Base-by-base conservation (phyloP, 2,113 vertebrate species). In the Etheostoma cragini region DNA sequence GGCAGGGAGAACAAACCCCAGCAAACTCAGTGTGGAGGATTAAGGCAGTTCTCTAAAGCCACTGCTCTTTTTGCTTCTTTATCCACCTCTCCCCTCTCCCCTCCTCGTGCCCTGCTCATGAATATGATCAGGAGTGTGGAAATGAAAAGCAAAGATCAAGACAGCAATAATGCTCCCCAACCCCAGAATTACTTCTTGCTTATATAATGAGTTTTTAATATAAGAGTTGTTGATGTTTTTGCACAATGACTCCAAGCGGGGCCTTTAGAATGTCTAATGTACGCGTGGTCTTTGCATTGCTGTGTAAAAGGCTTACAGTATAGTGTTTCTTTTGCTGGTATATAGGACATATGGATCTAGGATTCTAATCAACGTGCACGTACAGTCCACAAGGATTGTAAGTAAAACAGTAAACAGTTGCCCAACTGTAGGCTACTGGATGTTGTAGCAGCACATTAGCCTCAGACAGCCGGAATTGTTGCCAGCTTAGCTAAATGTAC, bases 21-120 rank as follows among this genome's bases (percentile, higher is more conserved):
- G 68, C 76, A 64, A 57, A 62, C 26, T 68, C 70, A 74, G 47
- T 67, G 67, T 66, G 77, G 64, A 80, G 68, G 76, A 82, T 78
- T 80, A 65, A 79, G 13, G 52, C 60, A 0, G 38, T 68, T 61
- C 62, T 52, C 65, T 30, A 54, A 76, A 79, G 61, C 54, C 45
- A 49, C 70, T 62, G 64, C 80, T 83, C 78, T 74, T 72, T 78
- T 14, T 64, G 49, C 60, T 67, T 45, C 56, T 65, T 63, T 45
- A 56, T 45, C 66, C 46, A 45, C 10, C 63, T n/a, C 71, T 7
- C 53, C 2, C 16, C 33, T 16, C 42, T 45, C 5, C 35, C 8
- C 47, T 76, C 19, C n/a, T 35, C 8, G 12, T 24, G 47, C 33
- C 6, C 67, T 42, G 63, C 8, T 57, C 67, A 57, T 70, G 72